Evolutionary conservation across 2,113 vertebrate species (phyloP).

Genomic region (Phycodurus eques): DNA sequence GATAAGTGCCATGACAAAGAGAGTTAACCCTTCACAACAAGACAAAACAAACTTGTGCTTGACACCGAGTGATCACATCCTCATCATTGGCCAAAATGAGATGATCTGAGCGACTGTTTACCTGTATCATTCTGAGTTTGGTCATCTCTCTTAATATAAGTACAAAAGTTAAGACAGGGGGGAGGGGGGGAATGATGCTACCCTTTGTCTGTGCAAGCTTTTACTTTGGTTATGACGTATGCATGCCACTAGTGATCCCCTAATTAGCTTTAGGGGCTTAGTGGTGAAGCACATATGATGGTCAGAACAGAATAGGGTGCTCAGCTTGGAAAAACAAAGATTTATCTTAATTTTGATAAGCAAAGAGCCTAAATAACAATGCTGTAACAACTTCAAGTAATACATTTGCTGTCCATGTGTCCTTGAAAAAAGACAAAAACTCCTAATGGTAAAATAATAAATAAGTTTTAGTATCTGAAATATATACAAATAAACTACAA

Average conservation of each 20-base stretch:
- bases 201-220: not conserved
- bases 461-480: not conserved
- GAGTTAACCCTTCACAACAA: slow-evolving; percentile 23
- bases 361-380: slow-evolving; percentile 4
- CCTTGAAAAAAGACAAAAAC: slow-evolving; percentile 17
- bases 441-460: slow-evolving; percentile 1
- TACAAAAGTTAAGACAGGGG: not conserved
- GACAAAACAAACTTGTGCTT: not conserved
- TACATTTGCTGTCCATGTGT: slow-evolving; percentile 9
- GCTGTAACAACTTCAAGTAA: slow-evolving; percentile 25
- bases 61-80: slow-evolving; percentile 16
- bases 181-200: not conserved
- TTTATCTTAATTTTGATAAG: slow-evolving; percentile 10
- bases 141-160: not conserved
- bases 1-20: slow-evolving; percentile 35
- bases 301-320: not conserved
- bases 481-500: not conserved
- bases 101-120: not conserved
- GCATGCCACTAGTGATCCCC: slow-evolving; percentile 5
- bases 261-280: not conserved
- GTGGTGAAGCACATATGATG: not conserved
- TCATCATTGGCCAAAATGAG: slow-evolving; percentile 9
- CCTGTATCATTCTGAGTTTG: not conserved
- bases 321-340: not conserved
- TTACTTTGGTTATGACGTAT: not conserved